Conservation (phyloP, 2,797 vertebrate species). For the Ceryle rudis region DNA sequence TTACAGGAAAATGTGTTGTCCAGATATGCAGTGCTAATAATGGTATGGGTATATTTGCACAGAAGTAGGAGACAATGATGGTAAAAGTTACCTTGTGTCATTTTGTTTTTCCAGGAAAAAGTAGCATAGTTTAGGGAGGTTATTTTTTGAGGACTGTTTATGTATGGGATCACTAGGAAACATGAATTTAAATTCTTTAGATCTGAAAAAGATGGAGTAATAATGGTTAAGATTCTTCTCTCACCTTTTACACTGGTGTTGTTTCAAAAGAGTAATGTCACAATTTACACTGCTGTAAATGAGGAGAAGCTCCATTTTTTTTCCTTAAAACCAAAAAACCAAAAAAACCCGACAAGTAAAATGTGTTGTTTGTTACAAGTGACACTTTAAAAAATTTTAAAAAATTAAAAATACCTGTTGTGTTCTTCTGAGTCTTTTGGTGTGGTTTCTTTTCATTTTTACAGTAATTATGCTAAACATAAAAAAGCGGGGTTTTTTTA, state of each 20-base stretch:
- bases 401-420: not conserved
- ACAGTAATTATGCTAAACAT: not conserved
- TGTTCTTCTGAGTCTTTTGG: not conserved
- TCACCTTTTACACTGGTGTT: not conserved
- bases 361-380: not conserved
- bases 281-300: not conserved
- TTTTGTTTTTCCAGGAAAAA: not conserved
- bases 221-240: not conserved
- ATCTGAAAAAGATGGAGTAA: not conserved
- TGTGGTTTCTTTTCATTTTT: not conserved
- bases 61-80: not conserved
- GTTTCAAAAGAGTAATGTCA: not conserved
- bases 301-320: fast-evolving
- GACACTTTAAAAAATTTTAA: not conserved
- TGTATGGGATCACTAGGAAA: not conserved
- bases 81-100: not conserved
- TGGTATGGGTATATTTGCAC: not conserved
- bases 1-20: not conserved
- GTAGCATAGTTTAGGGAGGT: not conserved
- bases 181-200: not conserved
- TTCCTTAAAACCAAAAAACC: not conserved
- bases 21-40: not conserved
- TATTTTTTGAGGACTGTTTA: not conserved
- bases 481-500: no score
- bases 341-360: fast-evolving